phyloP scores from a whole-genome alignment of 2,113 vertebrate species.

The Myiozetetes cayanensis region DNA sequence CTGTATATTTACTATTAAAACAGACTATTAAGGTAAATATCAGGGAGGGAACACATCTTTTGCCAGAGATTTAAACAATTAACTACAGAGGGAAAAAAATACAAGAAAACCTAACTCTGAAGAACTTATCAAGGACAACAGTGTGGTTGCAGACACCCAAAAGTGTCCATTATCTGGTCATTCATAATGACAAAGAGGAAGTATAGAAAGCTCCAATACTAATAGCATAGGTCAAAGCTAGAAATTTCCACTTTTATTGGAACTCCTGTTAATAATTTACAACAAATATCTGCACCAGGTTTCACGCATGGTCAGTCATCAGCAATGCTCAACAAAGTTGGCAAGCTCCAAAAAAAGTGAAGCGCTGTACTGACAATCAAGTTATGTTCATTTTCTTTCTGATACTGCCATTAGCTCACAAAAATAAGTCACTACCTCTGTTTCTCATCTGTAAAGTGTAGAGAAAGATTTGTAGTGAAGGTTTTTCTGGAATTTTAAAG shows the following conservation, averaged over 20 bases:
- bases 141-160: fast-evolving
- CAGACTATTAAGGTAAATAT: not conserved
- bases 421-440: not conserved
- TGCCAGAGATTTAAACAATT: not conserved
- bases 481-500: not conserved
- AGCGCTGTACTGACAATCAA: not conserved
- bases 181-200: not conserved
- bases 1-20: not conserved
- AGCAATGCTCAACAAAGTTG: not conserved
- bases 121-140: not conserved
- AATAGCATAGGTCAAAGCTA: not conserved
- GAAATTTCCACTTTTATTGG: not conserved
- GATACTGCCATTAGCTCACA: not conserved
- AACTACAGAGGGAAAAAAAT: not conserved
- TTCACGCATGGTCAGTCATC: constrained; percentile 3
- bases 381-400: fast-evolving
- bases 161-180: not conserved
- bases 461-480: not conserved
- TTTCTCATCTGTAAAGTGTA: not conserved
- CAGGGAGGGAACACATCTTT: not conserved
- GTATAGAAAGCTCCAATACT: not conserved
- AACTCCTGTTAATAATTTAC: not conserved
- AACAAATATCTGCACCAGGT: not conserved
- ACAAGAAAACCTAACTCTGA: not conserved
- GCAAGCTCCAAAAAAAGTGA: not conserved